Conservation (phyloP, 92 coral and sea anemone genomes). For the Epizoanthus fatuus region DNA sequence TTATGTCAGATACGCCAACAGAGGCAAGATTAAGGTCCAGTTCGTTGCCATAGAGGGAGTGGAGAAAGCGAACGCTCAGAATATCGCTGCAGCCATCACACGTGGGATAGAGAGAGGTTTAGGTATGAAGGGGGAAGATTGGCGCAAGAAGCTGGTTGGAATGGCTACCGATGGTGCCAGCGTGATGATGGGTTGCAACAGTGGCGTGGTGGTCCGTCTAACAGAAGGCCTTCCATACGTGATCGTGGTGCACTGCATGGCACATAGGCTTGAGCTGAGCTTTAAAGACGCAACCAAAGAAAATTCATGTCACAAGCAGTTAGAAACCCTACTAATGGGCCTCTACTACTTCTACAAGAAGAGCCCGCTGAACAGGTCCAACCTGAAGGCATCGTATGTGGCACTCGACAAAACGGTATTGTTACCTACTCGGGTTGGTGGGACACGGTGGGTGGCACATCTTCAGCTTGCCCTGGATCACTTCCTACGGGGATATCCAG, state of each 20-base stretch:
- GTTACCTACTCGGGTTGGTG: slow-evolving; percentile 49
- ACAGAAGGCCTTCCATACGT: slow-evolving; percentile 25
- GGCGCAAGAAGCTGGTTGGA: slow-evolving; percentile 26
- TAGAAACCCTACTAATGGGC: slow-evolving; percentile 18
- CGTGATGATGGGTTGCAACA: slow-evolving; percentile 7
- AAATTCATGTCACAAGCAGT: slow-evolving; percentile 26
- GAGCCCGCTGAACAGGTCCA: slow-evolving; percentile 44
- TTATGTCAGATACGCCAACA: slow-evolving; percentile 47
- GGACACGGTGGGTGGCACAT: slow-evolving; percentile 50
- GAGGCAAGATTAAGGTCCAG: slow-evolving; percentile 41
- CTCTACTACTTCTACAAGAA: slow-evolving; percentile 25
- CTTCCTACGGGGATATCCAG: slow-evolving; percentile 36
- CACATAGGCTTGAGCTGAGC: slow-evolving; percentile 35
- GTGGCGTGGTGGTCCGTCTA: slow-evolving; percentile 17
- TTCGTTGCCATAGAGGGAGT: slow-evolving; percentile 39
- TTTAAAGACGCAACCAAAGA: slow-evolving; percentile 35
- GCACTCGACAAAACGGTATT: slow-evolving; percentile 25
- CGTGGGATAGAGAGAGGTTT: slow-evolving; percentile 13
- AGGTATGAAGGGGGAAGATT: slow-evolving; percentile 12
- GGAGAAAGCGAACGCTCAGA: background rate
- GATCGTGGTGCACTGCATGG: slow-evolving; percentile 49
- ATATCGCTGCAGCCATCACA: slow-evolving; percentile 7
- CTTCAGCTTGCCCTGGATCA: slow-evolving; percentile 39
- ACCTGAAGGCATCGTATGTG: slow-evolving; percentile 22
- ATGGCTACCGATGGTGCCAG: slow-evolving; percentile 41